A percentile compares a stretch with the other conserved stretches of the same genome.
Conservation (phyloP, 2,888 invertebrate species). For the Sinelater perroti region DNA sequence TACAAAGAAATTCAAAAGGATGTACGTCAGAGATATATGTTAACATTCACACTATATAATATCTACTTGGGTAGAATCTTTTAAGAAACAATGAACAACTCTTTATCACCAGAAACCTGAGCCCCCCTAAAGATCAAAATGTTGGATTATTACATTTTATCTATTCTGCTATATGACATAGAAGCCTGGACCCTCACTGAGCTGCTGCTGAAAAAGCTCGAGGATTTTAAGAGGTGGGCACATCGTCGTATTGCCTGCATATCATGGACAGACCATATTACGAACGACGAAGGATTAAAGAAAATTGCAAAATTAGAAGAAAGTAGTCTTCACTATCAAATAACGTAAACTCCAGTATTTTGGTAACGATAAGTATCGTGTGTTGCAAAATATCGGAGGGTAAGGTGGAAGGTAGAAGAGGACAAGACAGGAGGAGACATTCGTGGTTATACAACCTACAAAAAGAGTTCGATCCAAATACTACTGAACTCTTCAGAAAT, state of each 20-base stretch:
- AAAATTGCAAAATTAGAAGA: neutral
- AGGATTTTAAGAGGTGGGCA: neutral
- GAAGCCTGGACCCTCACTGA: conserved; percentile 2
- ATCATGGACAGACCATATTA: neutral
- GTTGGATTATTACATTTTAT: neutral
- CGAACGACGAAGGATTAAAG: neutral
- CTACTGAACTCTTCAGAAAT: no score
- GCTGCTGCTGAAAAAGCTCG: neutral
- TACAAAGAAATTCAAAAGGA: neutral
- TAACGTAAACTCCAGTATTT: neutral
- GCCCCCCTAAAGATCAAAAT: neutral
- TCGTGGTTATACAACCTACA: conserved; percentile 1
- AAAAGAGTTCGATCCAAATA: no score
- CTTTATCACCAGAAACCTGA: neutral
- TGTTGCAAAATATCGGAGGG: no score
- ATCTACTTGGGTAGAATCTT: neutral
- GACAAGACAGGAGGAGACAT: neutral
- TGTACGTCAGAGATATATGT: neutral
- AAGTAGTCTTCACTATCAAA: no score
- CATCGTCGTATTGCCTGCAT: neutral
- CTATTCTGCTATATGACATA: neutral
- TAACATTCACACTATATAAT: neutral
- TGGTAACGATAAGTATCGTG: neutral
- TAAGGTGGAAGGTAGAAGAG: neutral
- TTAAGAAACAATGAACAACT: neutral